These are phyloP conservation scores for Porites cylindrica DNA, from an alignment of 92 coral and sea anemone species.

Conservation along the genomic window DNA sequence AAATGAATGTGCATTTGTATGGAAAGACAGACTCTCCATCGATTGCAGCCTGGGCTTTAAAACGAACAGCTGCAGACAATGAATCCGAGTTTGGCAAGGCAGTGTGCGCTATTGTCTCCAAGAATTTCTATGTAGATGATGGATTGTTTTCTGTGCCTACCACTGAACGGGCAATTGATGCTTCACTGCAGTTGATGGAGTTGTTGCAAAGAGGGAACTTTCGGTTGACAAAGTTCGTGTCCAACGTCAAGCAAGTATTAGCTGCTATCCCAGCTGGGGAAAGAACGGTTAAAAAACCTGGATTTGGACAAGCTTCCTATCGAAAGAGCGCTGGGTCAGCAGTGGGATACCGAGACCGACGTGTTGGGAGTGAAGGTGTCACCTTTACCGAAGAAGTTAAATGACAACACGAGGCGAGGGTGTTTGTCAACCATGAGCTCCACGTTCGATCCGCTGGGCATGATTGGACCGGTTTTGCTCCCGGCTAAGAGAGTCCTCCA, in stretches of 20 bases:
- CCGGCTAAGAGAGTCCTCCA: constrained; percentile 27
- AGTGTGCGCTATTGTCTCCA: constrained; percentile 12
- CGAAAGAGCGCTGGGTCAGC: constrained; percentile 60
- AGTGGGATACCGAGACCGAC: constrained; percentile 54
- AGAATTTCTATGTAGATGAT: constrained; percentile 46
- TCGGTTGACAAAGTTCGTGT: constrained; percentile 55
- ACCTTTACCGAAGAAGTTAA: background rate
- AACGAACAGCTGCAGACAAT: constrained; percentile 31
- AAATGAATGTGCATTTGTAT: constrained; percentile 66
- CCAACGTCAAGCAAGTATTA: constrained; percentile 46
- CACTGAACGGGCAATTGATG: background rate
- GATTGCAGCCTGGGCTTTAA: constrained; percentile 29
- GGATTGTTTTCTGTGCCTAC: constrained; percentile 37
- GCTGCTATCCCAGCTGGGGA: background rate
- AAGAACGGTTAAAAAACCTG: too few relatives aligned
- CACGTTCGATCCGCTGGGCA: constrained; percentile 65
- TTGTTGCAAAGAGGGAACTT: constrained; percentile 54
- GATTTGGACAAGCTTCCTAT: constrained; percentile 3
- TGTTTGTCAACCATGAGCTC: constrained; percentile 56
- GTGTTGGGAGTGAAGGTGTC: constrained; percentile 28
- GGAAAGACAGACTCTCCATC: constrained; percentile 37
- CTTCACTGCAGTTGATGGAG: constrained; percentile 17
- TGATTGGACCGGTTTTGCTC: too few relatives aligned
- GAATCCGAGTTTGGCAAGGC: constrained; percentile 7
- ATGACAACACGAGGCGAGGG: constrained; percentile 52